Evolutionary conservation across 2,888 invertebrate genomes (phyloP), one percentile per base, ranked within the genome.

Genomic region (Gastracanthus pulcherrimus): DNA sequence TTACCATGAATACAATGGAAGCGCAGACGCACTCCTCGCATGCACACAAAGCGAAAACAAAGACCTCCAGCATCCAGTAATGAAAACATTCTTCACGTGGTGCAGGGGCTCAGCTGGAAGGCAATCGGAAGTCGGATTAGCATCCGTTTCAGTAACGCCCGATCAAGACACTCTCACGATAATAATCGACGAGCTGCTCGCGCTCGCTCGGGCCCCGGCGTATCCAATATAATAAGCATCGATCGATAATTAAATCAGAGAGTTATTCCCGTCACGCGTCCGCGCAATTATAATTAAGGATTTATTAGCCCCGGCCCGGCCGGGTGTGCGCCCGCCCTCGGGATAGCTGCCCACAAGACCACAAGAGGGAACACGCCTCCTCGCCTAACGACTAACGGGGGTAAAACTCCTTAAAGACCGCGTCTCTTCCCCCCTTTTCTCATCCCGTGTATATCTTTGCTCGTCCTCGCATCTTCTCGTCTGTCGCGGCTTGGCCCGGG

Each of bases 281-380:
- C 87, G 87, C 89, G 89, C 90, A 91, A 91, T 91, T 91, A 90
- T 91, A 91, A 91, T 91, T 91, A 91, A 91, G 90, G 90, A 91
- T 91, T 91, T 91, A 91, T 91, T 91, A 90, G 89, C 87, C 66
- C 69, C 84, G 84, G 85, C 84, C 87, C 86, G 86, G 19, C 86
- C 85, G 86, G 9, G 38, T n/a, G 62, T 29, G 38, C 86, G 83
- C 84, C 88, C 86, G 88, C 88, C 88, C 86, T 85, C 81, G 86
- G 85, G 84, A 67, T 51, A 75, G 64, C 55, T 19, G 62, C 62
- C 62, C 38, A 26, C 64, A 88, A 86, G 87, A 89, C 87, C 89
- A 86, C 89, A 88, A 90, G 90, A 90, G 89, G 90, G 85, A 85
- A 85, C 84, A 85, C 85, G 86, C 86, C 86, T 84, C 81, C 82